Evolutionary conservation across 30 jellyfish, hydroid and myxozoan species (phyloP), one percentile per base, ranked within the genome.

Genomic region (Hydractinia echinata): DNA sequence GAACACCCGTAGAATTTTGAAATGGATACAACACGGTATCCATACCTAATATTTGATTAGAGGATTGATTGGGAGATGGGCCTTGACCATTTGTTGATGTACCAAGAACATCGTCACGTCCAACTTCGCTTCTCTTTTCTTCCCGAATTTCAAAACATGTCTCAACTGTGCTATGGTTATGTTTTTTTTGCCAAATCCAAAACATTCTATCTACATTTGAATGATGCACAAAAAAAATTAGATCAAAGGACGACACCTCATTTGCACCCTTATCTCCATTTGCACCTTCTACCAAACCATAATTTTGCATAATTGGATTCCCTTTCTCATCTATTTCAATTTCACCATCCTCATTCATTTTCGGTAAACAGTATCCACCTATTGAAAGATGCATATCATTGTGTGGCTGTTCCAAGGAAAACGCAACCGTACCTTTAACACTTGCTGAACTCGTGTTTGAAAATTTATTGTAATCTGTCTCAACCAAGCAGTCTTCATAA

Each of bases 211-310:
- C 89, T 6, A 81, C 76, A 54, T 81, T 81, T 19, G 77, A 67
- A 67, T 81, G 89, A 67, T 81, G 89, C 5, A 81, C 58, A 51
- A 81, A 81, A 76, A 81, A 81, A 18, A 70, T 16, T 5, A 84
- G 89, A 69, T 81, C 89, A 51, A 81, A 81, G 15, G 84, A 73
- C 4, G 89, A 85, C 11, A 76, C 60, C 19, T 81, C 89, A 39
- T 81, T 81, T 51, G 54, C 89, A 4, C 89, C 89, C 89, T 66
- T 81, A 54, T 81, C 89, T 4, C 89, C 89, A 30, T 81, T 81
- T 7, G 89, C 89, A 6, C 89, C 89, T n/a, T 49, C 20, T 21
- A 55, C 53, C 44, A 30, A 30, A 30, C 44, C 44, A 30, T 30
- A 30, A 30, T 30, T 30, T 30, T 30, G 44, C 44, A 30, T 30